These are phyloP conservation scores for Cheilosia pagana DNA, from an alignment of 2,888 invertebrate species.

Conservation along the genomic window DNA sequence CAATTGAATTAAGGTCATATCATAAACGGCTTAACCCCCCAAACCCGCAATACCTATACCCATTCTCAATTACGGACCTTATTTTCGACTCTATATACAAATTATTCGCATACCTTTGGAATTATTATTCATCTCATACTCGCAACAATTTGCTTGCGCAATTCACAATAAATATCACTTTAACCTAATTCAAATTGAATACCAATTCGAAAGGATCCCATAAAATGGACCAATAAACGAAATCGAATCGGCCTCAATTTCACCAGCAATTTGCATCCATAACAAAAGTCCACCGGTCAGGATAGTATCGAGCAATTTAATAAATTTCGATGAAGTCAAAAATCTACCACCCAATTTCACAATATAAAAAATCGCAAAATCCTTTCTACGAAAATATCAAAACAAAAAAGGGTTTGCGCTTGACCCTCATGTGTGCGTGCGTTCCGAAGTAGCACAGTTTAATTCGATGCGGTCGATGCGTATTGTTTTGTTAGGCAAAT, in stretches of 20 bases:
- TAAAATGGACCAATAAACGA: constrained; percentile 54
- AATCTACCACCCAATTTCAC: constrained; percentile 33
- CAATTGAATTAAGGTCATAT: no score
- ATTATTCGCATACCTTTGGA: constrained; percentile 23
- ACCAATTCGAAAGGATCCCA: constrained; percentile 26
- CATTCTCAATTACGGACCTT: no score
- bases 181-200: constrained; percentile 57
- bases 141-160: constrained; percentile 26
- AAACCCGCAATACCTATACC: no score
- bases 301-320: constrained; percentile 35
- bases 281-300: constrained; percentile 37
- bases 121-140: constrained; percentile 42
- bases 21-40: no score
- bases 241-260: constrained; percentile 47
- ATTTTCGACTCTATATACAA: no score
- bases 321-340: constrained; percentile 41
- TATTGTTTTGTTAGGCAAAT: constrained; percentile 57
- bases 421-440: constrained; percentile 20
- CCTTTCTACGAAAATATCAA: not conserved
- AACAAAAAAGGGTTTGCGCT: constrained; percentile 31
- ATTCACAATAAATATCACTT: constrained; percentile 58
- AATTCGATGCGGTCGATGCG: constrained; percentile 55
- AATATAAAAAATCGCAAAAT: constrained; percentile 45
- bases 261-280: constrained; percentile 31
- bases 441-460: constrained; percentile 38